Evolutionary conservation across 2,113 vertebrate genomes (phyloP), one percentile per base, ranked within the genome.

Genomic region (Delphinapterus leucas): DNA sequence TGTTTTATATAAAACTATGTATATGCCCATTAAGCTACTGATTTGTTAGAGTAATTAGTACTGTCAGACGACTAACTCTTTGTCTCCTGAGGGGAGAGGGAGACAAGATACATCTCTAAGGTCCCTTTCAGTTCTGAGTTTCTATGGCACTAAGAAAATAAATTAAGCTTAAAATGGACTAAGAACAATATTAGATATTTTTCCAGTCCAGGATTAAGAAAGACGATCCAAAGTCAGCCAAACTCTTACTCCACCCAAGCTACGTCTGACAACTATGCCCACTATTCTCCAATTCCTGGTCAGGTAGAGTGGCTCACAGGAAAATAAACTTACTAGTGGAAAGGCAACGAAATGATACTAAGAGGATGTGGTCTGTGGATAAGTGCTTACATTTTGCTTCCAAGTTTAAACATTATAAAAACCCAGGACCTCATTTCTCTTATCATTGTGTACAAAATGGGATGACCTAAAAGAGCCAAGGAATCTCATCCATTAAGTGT

Each of bases 111-210:
- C 20, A 88, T 93, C 74, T 93, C 26, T 53, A 61, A 96, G 33
- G 70, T 76, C 8, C n/a, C 63, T 76, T 88, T 90, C 58, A 84
- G 61, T 18, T 94, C 67, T 95, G 41, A 95, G 68, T 71, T 74
- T 95, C 79, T 70, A 73, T 36, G 81, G 26, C 25, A 95, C 36
- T 82, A 81, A 77, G 53, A 92, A 88, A 94, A 92, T 71, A 36
- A 95, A 95, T 73, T 58, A 95, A 87, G 36, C 61, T 94, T 77
- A 82, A 95, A 94, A 81, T 81, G 71, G 47, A 95, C 65, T 67
- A 96, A 96, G n/a, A 82, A 90, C 10, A 92, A n/a, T 49, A 80
- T 70, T 13, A 65, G 18, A 7, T 76, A 53, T 86, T 77, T 93
- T 74, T 63, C 68, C 15, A 88, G 28, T 20, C 73, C 33, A 12